Conservation (phyloP, 1,140 invertebrate genomes). For the Brachionus koreanus region DNA sequence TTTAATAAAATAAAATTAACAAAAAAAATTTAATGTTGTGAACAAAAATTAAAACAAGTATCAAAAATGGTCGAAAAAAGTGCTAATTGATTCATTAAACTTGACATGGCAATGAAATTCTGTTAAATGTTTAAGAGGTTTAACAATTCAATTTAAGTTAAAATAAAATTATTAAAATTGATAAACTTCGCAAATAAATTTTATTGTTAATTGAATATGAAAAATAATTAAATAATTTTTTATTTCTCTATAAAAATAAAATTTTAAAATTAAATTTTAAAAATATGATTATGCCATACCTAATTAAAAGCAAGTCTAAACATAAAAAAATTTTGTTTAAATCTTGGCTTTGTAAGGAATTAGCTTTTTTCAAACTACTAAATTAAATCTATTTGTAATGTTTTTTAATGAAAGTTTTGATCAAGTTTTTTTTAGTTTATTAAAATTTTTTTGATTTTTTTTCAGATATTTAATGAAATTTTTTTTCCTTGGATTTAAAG, state of each 20-base stretch:
- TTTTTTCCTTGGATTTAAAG: slow-evolving; percentile 43
- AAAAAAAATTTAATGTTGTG: too few species aligned
- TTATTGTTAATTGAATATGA: background rate
- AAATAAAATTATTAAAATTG: background rate
- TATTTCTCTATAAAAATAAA: background rate
- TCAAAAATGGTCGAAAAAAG: too few species aligned
- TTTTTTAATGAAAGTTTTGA: background rate
- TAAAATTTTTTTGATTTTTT: slow-evolving; percentile 24
- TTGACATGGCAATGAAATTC: too few species aligned
- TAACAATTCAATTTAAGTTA: too few species aligned
- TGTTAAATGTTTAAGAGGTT: too few species aligned
- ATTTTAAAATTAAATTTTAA: background rate
- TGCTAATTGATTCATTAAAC: too few species aligned
- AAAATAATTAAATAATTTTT: background rate
- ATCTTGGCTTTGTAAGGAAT: background rate
- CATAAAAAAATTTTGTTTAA: background rate
- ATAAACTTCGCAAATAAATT: background rate
- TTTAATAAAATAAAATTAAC: too few species aligned
- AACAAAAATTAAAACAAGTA: too few species aligned
- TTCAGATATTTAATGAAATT: slow-evolving; percentile 23
- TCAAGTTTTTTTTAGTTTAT: slow-evolving; percentile 19
- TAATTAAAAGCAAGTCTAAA: background rate
- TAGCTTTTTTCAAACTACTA: background rate
- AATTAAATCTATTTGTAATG: background rate
- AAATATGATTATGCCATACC: background rate